Conservation (phyloP, 2,113 vertebrate genomes). For the Leucoraja erinaceus region DNA sequence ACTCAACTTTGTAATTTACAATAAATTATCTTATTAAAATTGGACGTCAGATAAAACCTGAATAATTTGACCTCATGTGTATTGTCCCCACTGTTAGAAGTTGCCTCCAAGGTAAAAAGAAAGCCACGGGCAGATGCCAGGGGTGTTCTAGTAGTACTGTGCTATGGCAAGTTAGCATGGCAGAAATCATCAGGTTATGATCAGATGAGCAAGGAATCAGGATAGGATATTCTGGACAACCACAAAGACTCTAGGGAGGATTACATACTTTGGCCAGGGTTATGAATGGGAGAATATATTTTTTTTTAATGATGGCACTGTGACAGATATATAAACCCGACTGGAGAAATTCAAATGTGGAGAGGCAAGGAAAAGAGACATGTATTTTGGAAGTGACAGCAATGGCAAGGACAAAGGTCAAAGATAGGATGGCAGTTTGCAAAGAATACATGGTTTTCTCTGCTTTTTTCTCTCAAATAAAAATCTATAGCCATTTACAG, state of each 20-base stretch:
- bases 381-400: no score
- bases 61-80: neutral
- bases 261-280: neutral
- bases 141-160: neutral
- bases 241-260: neutral
- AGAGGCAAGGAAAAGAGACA: neutral
- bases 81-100: neutral
- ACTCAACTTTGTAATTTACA: neutral
- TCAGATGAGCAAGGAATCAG: neutral
- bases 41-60: neutral
- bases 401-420: neutral
- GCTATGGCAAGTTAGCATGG: neutral
- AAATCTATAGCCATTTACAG: neutral
- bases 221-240: neutral
- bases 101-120: neutral
- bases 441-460: neutral
- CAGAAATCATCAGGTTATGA: neutral
- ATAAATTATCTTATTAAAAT: neutral
- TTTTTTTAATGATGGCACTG: neutral
- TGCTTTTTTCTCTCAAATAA: neutral
- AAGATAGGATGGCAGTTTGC: neutral
- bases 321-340: neutral
- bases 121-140: no score
- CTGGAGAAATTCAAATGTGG: neutral
- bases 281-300: neutral